Evolutionary conservation across 2,113 vertebrate genomes (phyloP).

Genomic region (Salvelinus namaycush): DNA sequence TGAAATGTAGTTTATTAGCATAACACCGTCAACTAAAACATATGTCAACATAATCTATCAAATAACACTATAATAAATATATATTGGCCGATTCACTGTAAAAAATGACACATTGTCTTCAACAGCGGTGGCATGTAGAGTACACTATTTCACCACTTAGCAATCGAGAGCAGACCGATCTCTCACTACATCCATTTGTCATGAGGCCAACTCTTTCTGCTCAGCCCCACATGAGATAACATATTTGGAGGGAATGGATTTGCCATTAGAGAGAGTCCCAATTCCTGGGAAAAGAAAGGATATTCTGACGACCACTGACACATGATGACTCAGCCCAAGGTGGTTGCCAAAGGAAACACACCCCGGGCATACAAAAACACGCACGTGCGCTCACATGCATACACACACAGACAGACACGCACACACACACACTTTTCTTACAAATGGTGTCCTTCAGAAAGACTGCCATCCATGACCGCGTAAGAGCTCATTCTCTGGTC

Average conservation of each 20-base stretch:
- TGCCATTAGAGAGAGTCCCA: conserved; percentile 1
- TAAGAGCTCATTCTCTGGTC: not conserved
- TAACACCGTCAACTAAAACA: too few relatives aligned
- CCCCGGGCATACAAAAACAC: not conserved
- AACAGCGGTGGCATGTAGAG: not conserved
- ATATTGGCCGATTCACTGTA: too few relatives aligned
- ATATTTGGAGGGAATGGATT: conserved; percentile 15
- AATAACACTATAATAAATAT: too few relatives aligned
- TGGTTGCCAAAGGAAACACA: not conserved
- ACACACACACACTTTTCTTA: not conserved
- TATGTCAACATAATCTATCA: too few relatives aligned
- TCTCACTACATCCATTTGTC: conserved; percentile 7
- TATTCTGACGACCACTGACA: not conserved
- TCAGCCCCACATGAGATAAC: conserved; percentile 2
- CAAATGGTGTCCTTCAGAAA: not conserved
- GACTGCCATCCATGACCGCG: not conserved
- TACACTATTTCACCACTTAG: not conserved
- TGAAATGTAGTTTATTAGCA: too few relatives aligned
- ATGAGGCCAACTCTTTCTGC: not conserved
- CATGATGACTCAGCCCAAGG: not conserved
- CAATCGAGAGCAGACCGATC: conserved; percentile 3
- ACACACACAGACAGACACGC: not conserved
- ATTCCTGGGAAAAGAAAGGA: conserved; percentile 10
- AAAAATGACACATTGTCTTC: too few relatives aligned
- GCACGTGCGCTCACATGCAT: not conserved